Evolutionary conservation across 2,888 invertebrate genomes (phyloP).

Genomic region (Apamea epomidion): DNA sequence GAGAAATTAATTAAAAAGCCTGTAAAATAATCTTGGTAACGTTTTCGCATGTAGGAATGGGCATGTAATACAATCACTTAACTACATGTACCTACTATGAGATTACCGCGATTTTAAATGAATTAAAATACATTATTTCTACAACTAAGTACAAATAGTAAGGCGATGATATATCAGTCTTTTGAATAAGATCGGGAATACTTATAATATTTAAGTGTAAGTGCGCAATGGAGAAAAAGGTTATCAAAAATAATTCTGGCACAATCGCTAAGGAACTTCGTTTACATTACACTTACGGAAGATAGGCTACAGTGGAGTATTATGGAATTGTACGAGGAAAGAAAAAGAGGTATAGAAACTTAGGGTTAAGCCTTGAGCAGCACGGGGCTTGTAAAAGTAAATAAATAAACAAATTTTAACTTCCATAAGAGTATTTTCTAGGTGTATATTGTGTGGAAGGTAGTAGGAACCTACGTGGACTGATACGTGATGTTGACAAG

Average conservation of each 20-base stretch:
- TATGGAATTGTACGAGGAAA: neutral
- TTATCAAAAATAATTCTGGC: neutral
- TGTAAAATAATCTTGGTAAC: conserved; percentile 7
- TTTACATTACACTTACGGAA: neutral
- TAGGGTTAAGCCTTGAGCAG: neutral
- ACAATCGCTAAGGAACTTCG: neutral
- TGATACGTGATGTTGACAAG: neutral
- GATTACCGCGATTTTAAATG: conserved; percentile 28
- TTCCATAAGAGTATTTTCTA: neutral
- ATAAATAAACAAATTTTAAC: neutral
- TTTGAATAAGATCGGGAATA: conserved; percentile 37
- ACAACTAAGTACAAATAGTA: conserved; percentile 46
- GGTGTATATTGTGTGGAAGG: neutral
- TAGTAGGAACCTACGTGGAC: neutral
- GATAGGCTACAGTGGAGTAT: neutral
- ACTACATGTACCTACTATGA: conserved; percentile 19
- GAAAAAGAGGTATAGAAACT: neutral
- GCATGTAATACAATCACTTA: neutral
- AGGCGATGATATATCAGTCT: conserved; percentile 52
- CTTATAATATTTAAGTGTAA: neutral
- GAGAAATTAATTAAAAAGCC: neutral
- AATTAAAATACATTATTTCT: conserved; percentile 22
- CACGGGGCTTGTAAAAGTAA: too few relatives aligned
- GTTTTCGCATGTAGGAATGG: neutral
- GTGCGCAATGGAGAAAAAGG: neutral